Evolutionary conservation across 2,888 invertebrate genomes (phyloP), one percentile per base, ranked within the genome.

Genomic region (Drosophila kanekoi): DNA sequence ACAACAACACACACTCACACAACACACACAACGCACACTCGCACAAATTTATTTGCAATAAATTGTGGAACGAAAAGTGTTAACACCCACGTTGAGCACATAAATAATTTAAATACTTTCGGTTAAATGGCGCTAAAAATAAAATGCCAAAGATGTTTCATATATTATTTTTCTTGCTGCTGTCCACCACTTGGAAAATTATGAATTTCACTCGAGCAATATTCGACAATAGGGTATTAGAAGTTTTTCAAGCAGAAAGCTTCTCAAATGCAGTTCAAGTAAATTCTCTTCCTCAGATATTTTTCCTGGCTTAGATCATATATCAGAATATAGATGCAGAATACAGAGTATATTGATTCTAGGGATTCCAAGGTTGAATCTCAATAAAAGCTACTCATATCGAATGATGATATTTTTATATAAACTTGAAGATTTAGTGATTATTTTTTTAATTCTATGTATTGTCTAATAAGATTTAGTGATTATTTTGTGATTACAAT

Each of bases 81-180:
- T 87, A 72, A 78, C 89, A 84, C 89, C 87, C 88, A 81, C 86
- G 69, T 72, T 37, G 64, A 69, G 74, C 75, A 51, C 85, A 89
- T 87, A 87, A 87, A 89, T 87, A 72, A 87, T 83, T 81, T 77
- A 77, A 89, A 87, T 85, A 79, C 77, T 78, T 85, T 83, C 67
- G 58, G 38, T 68, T 68, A 81, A 71, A 69, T 67, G 59, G 49
- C 56, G 64, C 77, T 77, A 73, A 77, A 79, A 83, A 79, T 83
- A 81, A 79, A 66, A 72, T 76, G 59, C 58, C 48, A 45, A 51
- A 61, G 37, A 73, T 73, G 70, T 65, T 51, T 18, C 20, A 59
- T 35, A n/a, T 63, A 62, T 43, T 18, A 18, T 38, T 58, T 43
- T 40, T 56, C 20, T 41, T 49, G 23, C 28, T 45, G 18, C 11